phyloP scores from a whole-genome alignment of 2,888 invertebrate genomes.

The Unio pictorum region DNA sequence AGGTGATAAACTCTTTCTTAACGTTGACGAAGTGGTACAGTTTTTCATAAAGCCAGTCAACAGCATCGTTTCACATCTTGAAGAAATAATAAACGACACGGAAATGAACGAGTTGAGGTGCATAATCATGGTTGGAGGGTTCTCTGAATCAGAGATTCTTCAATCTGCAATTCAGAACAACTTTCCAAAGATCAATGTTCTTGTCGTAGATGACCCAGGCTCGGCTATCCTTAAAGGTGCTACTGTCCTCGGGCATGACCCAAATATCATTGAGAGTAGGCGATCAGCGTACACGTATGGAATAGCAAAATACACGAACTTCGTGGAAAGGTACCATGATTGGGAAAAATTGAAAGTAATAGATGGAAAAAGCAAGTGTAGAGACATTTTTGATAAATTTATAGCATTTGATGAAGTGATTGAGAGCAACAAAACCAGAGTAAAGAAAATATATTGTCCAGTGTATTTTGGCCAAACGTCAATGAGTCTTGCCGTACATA shows the following conservation, averaged over 20 bases:
- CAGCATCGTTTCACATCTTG: constrained; percentile 8
- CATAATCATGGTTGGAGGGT: constrained; percentile 13
- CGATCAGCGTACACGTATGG: constrained; percentile 9
- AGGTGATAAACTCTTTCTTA: constrained; percentile 16
- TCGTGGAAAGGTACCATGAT: not conserved
- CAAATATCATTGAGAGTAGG: not conserved
- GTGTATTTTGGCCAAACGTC: not conserved
- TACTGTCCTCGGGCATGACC: constrained; percentile 4
- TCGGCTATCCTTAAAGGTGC: constrained; percentile 13
- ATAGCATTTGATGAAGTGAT: constrained; percentile 1
- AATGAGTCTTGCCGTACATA: not conserved
- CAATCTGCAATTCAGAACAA: constrained; percentile 3
- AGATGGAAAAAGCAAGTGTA: not conserved
- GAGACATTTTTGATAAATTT: constrained; percentile 2
- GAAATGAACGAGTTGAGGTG: not conserved
- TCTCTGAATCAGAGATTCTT: constrained; percentile 10
- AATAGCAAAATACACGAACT: not conserved
- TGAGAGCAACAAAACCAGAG: constrained; percentile 1
- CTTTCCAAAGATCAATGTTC: constrained; percentile 1
- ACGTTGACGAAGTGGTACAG: not conserved
- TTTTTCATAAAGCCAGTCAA: constrained; percentile 3
- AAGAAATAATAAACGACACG: constrained; percentile 3
- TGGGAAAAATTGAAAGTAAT: not conserved
- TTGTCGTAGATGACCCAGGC: constrained; percentile 7
- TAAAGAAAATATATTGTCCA: not conserved